These are phyloP conservation scores for Cheilosia urbana DNA, from an alignment of 2,888 invertebrate species.

Conservation along the genomic window DNA sequence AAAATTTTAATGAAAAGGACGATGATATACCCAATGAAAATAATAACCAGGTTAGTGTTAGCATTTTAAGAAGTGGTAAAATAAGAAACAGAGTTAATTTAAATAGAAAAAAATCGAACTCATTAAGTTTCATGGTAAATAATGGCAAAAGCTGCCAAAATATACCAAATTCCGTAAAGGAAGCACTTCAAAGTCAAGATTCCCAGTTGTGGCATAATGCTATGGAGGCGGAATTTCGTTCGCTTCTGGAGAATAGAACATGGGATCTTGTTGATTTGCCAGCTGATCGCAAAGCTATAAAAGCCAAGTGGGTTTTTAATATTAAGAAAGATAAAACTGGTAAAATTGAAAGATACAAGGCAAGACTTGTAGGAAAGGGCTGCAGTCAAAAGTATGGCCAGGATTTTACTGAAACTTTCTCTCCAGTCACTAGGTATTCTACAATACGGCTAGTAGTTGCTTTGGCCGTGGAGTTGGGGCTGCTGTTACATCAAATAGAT, in stretches of 20 bases:
- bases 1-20: too few species aligned
- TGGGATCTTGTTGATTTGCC: conserved; percentile 25
- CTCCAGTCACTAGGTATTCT: conserved; percentile 27
- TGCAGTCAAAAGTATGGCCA: conserved; percentile 69
- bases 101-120: not conserved
- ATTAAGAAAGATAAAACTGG: too few species aligned
- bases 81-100: too few species aligned
- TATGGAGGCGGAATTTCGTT: conserved; percentile 23
- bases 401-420: conserved; percentile 27
- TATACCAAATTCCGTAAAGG: conserved; percentile 21
- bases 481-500: conserved; percentile 16
- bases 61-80: too few species aligned
- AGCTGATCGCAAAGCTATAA: conserved; percentile 16
- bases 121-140: conserved; percentile 19
- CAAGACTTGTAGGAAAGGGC: conserved; percentile 77
- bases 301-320: too few species aligned
- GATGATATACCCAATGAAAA: too few species aligned
- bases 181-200: conserved; percentile 24
- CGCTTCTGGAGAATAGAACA: conserved; percentile 14
- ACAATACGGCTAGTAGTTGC: conserved; percentile 11
- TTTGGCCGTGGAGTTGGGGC: not conserved
- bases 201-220: conserved; percentile 24
- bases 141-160: not conserved
- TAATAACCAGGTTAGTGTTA: too few species aligned
- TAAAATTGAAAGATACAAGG: too few species aligned